Evolutionary conservation across 2,888 invertebrate species (phyloP).

Genomic region (Scrobipalpa costella): DNA sequence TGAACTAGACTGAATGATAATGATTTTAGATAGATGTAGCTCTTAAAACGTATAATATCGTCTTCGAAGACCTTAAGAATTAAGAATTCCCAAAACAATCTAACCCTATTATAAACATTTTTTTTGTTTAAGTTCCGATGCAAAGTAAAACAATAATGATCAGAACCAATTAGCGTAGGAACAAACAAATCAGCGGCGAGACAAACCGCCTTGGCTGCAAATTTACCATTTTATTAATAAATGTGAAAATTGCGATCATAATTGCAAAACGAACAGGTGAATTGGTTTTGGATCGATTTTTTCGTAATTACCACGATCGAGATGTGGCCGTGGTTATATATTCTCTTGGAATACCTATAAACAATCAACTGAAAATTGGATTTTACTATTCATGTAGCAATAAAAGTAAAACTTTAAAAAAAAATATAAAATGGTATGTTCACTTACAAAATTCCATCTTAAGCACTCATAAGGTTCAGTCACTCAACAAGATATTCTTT

Average conservation of each 20-base stretch:
- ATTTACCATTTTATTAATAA: conserved; percentile 10
- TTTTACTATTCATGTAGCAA: no score
- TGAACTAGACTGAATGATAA: no score
- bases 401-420: no score
- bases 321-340: not conserved
- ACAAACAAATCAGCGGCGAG: conserved; percentile 3
- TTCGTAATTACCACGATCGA: not conserved
- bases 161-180: conserved; percentile 15
- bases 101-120: not conserved
- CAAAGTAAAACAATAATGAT: conserved; percentile 9
- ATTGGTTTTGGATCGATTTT: conserved; percentile 10
- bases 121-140: not conserved
- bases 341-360: no score
- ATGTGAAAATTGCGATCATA: conserved; percentile 14
- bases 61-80: no score
- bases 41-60: no score
- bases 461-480: no score
- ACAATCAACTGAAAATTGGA: no score
- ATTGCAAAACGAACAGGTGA: conserved; percentile 10
- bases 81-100: not conserved
- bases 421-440: no score
- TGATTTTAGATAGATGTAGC: no score
- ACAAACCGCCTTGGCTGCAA: not conserved
- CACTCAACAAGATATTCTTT: no score
- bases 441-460: no score